Evolutionary conservation across 2,888 invertebrate genomes (phyloP).

Genomic region (Drosophila helvetica): DNA sequence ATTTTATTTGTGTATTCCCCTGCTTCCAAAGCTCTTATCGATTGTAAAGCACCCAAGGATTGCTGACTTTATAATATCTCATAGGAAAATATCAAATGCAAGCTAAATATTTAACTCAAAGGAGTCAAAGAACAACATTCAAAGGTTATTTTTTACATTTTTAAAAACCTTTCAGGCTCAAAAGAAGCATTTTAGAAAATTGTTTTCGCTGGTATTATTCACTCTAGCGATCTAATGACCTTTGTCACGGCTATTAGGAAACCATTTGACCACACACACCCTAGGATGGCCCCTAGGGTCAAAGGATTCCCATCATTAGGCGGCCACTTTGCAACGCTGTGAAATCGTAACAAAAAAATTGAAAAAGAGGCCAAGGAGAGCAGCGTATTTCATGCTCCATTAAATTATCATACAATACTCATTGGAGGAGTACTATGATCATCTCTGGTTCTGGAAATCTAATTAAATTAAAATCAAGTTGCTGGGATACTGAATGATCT

Average conservation of each 20-base stretch:
- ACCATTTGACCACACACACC: slow-evolving; percentile 64
- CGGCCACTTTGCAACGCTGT: slow-evolving; percentile 57
- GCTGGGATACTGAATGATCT: slow-evolving; percentile 14
- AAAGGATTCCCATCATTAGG: slow-evolving; percentile 69
- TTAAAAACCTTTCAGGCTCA: too few species aligned
- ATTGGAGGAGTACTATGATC: slow-evolving; percentile 27
- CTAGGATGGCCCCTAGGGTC: not conserved
- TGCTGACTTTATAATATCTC: too few species aligned
- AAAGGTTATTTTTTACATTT: too few species aligned
- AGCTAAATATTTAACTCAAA: too few species aligned
- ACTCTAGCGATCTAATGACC: slow-evolving; percentile 37
- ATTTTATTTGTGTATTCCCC: slow-evolving; percentile 10
- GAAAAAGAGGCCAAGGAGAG: slow-evolving; percentile 26
- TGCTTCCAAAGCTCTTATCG: too few species aligned
- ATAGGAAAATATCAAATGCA: too few species aligned
- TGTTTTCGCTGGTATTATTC: not conserved
- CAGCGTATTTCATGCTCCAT: slow-evolving; percentile 75
- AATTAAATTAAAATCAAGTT: slow-evolving; percentile 74
- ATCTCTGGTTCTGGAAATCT: slow-evolving; percentile 53
- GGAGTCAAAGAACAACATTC: too few species aligned
- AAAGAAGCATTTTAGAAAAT: too few species aligned
- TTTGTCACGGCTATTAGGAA: slow-evolving; percentile 68
- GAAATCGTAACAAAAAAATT: slow-evolving; percentile 44
- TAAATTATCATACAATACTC: slow-evolving; percentile 58
- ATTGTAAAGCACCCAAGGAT: too few species aligned